These are phyloP conservation scores for Lapara coniferarum DNA, from an alignment of 2,888 invertebrate genomes.

Conservation along the genomic window DNA sequence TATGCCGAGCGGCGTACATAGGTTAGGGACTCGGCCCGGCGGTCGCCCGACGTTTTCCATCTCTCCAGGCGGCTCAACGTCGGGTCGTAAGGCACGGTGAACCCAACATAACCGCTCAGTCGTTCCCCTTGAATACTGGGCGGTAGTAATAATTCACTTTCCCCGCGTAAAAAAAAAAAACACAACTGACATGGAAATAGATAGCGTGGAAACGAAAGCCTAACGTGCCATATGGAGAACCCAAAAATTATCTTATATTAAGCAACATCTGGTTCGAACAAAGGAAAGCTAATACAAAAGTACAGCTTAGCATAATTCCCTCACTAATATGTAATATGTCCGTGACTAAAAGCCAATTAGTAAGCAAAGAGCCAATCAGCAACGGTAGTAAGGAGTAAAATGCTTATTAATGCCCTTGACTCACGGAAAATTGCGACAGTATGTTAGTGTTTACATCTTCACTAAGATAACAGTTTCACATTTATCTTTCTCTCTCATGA, in stretches of 20 bases:
- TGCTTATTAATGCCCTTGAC: conserved; percentile 10
- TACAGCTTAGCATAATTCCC: conserved; percentile 22
- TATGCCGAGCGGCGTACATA: no score
- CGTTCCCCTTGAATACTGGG: no score
- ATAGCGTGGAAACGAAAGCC: background rate
- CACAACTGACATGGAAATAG: no score
- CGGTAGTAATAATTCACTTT: no score
- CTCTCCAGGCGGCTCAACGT: no score
- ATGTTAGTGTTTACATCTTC: conserved; percentile 8
- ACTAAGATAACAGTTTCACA: background rate
- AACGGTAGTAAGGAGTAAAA: background rate
- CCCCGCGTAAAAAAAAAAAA: no score
- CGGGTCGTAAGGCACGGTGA: no score
- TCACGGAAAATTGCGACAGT: conserved; percentile 6
- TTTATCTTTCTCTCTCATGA: background rate
- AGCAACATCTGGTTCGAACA: background rate
- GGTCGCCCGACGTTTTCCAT: no score
- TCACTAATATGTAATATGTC: conserved; percentile 18
- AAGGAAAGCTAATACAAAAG: background rate
- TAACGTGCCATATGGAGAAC: background rate
- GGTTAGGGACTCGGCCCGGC: no score
- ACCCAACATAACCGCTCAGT: no score
- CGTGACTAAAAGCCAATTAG: background rate
- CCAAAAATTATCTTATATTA: background rate
- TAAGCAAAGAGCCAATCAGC: conserved; percentile 6